Percentiles rank a stretch among this genome's conserved stretches.
These are phyloP conservation scores for Heliconius himera DNA, from an alignment of 1,140 invertebrate species.

Conservation along the genomic window DNA sequence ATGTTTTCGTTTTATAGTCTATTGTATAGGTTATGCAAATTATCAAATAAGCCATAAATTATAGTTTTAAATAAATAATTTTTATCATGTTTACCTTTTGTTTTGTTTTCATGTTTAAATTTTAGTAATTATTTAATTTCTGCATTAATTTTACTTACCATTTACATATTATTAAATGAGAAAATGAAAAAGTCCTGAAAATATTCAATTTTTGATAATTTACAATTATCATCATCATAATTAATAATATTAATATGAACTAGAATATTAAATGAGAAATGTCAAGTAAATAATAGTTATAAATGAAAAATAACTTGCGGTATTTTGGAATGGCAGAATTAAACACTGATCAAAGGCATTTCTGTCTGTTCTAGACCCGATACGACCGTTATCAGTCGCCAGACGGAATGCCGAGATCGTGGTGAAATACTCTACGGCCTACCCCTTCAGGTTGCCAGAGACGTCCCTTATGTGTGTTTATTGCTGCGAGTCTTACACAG, in stretches of 20 bases:
- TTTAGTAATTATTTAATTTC: too few relatives aligned
- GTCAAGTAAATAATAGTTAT: background rate
- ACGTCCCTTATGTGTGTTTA: constrained; percentile 57
- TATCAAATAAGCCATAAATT: background rate
- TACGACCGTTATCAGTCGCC: constrained; percentile 43
- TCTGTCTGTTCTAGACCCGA: constrained; percentile 67
- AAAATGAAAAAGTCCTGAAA: background rate
- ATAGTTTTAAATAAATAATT: constrained; percentile 20
- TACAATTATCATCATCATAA: background rate
- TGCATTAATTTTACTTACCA: too few relatives aligned
- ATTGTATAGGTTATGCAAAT: constrained; percentile 21
- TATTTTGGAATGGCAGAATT: constrained; percentile 5
- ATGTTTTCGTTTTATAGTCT: constrained; percentile 39
- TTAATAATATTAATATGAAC: too few relatives aligned
- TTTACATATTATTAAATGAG: too few relatives aligned
- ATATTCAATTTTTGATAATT: background rate
- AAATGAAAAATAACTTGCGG: background rate
- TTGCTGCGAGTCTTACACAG: constrained; percentile 51
- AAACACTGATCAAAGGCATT: constrained; percentile 50
- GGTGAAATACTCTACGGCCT: constrained; percentile 55
- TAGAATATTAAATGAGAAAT: background rate
- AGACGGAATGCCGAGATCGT: constrained; percentile 57
- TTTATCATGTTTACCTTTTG: background rate
- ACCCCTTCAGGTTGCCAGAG: constrained; percentile 60
- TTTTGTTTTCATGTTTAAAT: background rate